Evolutionary conservation across 2,113 vertebrate species (phyloP), one percentile per base, ranked within the genome.

Genomic region (Lucifuga dentata): DNA sequence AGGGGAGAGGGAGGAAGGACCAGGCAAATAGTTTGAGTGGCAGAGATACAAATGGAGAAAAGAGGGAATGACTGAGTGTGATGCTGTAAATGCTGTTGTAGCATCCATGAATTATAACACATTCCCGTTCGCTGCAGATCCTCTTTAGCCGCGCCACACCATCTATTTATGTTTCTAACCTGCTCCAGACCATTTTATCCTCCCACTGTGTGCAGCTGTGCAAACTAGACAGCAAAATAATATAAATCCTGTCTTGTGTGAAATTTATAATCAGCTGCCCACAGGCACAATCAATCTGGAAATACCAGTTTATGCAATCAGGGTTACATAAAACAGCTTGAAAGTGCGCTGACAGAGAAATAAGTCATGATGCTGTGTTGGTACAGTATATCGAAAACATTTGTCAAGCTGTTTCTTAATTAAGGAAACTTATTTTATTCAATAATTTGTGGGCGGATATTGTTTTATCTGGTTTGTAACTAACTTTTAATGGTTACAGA

Each of bases 121-220:
- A 73, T 83, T 73, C 26, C 38, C 53, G 59, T 60, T 76, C 69
- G 33, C 61, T 82, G 81, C 80, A 85, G 64, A 84, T 55, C 80
- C 77, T 70, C 77, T 74, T 80, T 86, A 86, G 84, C 80, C 81
- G 83, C 76, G 76, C 46, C 15, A 67, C 73, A 40, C 24, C 12
- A 20, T 59, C 58, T 78, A 63, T 72, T 68, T 62, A 41, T 46
- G 68, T 53, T 58, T 60, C 65, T 50, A 65, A 63, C 64, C 56
- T 44, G 59, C 60, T 46, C 78, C 61, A 56, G 24, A 53, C 39
- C 21, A 10, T 67, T 61, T 69, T 48, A 50, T 65, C 58, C 66
- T 79, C 57, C 63, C 49, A 62, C 58, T 19, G 52, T 65, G 46
- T 41, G 20, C 48, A 48, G 44, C 74, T 45, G 50, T 67, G 44